Conservation (phyloP, 2,113 vertebrate species). For the Podilymbus podiceps region DNA sequence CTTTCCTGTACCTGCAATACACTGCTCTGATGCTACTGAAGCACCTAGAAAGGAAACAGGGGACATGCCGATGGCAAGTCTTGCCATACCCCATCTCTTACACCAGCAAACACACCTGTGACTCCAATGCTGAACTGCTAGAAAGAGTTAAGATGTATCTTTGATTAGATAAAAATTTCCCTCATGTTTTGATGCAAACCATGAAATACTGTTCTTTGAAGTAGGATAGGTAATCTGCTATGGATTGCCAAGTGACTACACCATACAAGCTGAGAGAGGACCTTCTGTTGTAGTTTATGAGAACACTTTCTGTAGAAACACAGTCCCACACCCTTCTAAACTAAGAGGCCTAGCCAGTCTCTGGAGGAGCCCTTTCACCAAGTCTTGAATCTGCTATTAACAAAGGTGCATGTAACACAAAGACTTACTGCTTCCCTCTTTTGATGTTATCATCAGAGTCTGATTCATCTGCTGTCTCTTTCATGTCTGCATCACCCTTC, state of each 20-base stretch:
- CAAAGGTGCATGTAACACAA: accelerated
- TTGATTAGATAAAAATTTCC: background rate
- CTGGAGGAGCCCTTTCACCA: background rate
- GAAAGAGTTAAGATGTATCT: background rate
- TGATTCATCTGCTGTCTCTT: conserved; percentile 79
- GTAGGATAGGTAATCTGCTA: background rate
- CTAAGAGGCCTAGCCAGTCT: background rate
- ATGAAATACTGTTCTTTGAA: background rate
- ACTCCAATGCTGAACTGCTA: background rate
- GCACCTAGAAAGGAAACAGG: background rate
- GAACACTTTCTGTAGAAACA: background rate
- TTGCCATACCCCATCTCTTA: background rate
- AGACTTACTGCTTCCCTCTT: conserved; percentile 88
- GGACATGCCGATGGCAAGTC: background rate
- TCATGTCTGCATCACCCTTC: conserved; percentile 72
- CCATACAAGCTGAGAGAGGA: background rate
- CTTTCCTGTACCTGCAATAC: background rate
- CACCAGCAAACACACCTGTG: background rate
- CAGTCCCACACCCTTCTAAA: background rate
- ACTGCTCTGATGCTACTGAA: background rate
- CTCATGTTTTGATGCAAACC: background rate
- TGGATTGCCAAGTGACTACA: background rate
- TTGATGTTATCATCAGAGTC: conserved; percentile 93
- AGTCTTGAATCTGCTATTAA: background rate
- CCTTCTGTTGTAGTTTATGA: background rate